Base-by-base conservation (phyloP, 1,140 invertebrate species). In the Zaprionus tsacasi region DNA sequence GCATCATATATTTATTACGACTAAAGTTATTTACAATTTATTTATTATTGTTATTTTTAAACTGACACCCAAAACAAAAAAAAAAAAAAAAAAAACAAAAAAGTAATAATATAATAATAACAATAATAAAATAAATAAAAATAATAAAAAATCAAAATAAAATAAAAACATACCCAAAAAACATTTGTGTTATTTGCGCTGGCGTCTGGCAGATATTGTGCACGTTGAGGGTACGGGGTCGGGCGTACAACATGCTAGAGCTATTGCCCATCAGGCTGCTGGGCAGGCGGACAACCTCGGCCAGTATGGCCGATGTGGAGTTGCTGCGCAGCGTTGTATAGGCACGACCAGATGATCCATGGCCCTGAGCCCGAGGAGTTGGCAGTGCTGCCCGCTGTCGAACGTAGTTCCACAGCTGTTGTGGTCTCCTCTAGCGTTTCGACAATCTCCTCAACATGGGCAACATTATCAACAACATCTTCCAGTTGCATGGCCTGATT, bases 201-300 rank as follows among this genome's bases (percentile, higher is more conserved):
- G 91, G 91, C 70, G 91, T 91, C 81, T 91, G 87, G 60, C 81
- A 91, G 50, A 80, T 58, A 79, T 91, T 91, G 52, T 91, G 90
- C 10, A 91, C 91, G 58, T 91, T 91, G 48, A 91, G 75, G 36
- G 91, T 91, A 68, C 91, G 90, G 12, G 91, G 91, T 17, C 91
- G 90, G 68, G 87, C 74, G 35, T 79, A 89, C 2, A 85, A 52
- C 56, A 88, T 67, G 56, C 65, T 70, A 35, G 79, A 12, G 43
- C 35, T 54, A 40, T 27, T 67, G 33, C 70, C 56, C 57, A 73
- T 55, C 38, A 86, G 61, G 12, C 67, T 48, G 11, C 67, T 48
- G 11, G 78, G 75, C 36, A 85, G 58, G 10, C 70, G 71, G 7
- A 52, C 68, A 13, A 75, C 76, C 40, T 83, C 76, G 6, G 77